phyloP scores from a whole-genome alignment of 37 sponge, comb jelly and placozoan genomes.

The Axinella damicornis region DNA sequence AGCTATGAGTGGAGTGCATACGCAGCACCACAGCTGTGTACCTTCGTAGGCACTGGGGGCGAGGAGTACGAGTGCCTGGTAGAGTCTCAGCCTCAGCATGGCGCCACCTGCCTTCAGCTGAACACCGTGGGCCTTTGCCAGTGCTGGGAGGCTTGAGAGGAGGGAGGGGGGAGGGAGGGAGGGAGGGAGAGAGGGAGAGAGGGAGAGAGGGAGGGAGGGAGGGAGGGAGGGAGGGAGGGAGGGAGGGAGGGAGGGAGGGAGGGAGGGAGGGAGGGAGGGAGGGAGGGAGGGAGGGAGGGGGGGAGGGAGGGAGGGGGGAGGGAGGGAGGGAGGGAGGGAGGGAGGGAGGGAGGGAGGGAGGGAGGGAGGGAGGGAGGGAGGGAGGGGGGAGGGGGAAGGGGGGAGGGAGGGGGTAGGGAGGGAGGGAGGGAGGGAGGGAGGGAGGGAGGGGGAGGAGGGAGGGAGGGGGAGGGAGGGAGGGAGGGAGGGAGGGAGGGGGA shows the following conservation, averaged over 20 bases:
- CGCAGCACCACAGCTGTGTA: no score
- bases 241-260: constrained; percentile 8
- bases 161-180: background rate
- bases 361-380: no score
- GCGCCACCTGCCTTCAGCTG: constrained; percentile 89
- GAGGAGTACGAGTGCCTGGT: constrained; percentile 64
- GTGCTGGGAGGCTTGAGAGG: constrained; percentile 32
- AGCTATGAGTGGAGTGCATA: no score
- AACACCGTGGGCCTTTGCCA: constrained; percentile 74
- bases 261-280: background rate
- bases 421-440: no score
- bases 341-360: no score
- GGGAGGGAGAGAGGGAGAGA: background rate
- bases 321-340: no score
- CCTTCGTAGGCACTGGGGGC: constrained; percentile 79
- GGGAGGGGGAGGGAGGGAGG: no score
- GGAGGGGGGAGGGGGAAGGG: no score
- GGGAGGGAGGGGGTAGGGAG: no score
- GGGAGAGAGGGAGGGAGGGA: constrained; percentile 1
- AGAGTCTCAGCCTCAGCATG: constrained; percentile 82
- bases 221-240: background rate
- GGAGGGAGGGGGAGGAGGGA: no score
- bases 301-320: no score
- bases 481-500: no score
- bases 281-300: constrained; percentile 5